Evolutionary conservation across 2,888 invertebrate species (phyloP), one percentile per base, ranked within the genome.

Genomic region (Platycheirus albimanus): DNA sequence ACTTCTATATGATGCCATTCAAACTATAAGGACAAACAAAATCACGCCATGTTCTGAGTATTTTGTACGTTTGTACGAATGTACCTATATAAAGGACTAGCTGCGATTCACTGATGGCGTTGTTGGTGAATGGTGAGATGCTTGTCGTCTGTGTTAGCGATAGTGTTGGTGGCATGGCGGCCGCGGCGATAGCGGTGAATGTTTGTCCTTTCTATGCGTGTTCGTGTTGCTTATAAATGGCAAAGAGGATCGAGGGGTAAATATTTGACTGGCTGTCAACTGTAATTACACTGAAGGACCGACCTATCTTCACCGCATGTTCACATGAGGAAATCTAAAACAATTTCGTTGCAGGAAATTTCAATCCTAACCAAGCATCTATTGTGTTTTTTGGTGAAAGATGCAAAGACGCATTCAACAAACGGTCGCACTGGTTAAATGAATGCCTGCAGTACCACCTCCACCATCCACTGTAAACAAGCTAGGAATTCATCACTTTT

Each of bases 221-320:
- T n/a, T n/a, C n/a, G 5, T 17, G 19, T 52, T 17, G 13, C 52
- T 33, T 52, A 10, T 19, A 8, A 3, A 33, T 33, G 30, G 8
- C 30, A 33, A 33, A 33, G 30, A 33, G 19, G 19, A 52, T 52
- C 13, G 41, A 10, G 45, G 19, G 19, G 70, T 43, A 71, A 77
- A 77, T 77, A 77, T 77, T 77, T 77, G 43, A 49, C 36, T 61
- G 36, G 36, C 43, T 38, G 75, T 71, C 77, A 71, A 71, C 43
- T 77, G 20, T 64, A 77, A 77, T 77, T 71, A 51, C 70, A 58
- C 24, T 8, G 54, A 36, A 33, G 30, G n/a, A 47, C 3, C 6
- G 10, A 0, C 33, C 28, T 43, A 1, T 3, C 19, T 38, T 52
- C 30, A 33, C 10, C 33, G 47, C 15, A 45, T 36, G 36, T 30